Base-by-base conservation (phyloP, 2,888 invertebrate species). In the Tolmerus cingulatus region DNA sequence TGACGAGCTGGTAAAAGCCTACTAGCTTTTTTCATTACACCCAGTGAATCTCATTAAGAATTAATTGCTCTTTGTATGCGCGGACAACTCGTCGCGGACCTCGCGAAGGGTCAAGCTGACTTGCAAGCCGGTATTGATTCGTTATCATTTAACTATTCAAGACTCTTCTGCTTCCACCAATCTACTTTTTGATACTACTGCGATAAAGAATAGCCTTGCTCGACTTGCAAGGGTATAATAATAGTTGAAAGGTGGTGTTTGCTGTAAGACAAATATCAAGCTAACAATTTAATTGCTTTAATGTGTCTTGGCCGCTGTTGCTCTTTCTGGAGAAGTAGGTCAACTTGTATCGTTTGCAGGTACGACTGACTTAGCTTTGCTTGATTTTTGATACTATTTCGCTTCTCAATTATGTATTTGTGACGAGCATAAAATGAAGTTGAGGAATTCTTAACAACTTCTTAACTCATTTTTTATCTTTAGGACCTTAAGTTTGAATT, bases 1-100 rank as follows among this genome's bases (percentile, higher is more conserved):
- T 16, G 34, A 34, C 34, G 76, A 8, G 76, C 37, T 23, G 7
- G 37, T 76, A 76, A 76, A 34, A 37, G 76, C 76, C 76, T 30
- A 76, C 14, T 5, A 8, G 76, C 23, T 66, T 66, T 66, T 76
- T 34, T 19, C 37, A 37, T 76, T 76, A 37, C 37, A 16, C 37
- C 37, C 23, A 76, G 76, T 34, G 76, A 76, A 37, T 76, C 76
- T 76, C 76, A 76, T 76, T 76, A 76, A 76, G 37, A 76, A 76
- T 76, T 76, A 37, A 76, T 76, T 76, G 37, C 37, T 34, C 76
- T 76, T 76, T 76, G 76, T 76, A 9, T 76, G 7, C 37, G 37
- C 34, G 30, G 34, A n/a, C 74, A 34, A 16, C 4, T 16, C 3
- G 74, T 14, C 30, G 74, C 30, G 14, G 37, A 66, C 66, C 23